Conservation (phyloP, 2,888 invertebrate species). For the Noctuana brunneofusca region DNA sequence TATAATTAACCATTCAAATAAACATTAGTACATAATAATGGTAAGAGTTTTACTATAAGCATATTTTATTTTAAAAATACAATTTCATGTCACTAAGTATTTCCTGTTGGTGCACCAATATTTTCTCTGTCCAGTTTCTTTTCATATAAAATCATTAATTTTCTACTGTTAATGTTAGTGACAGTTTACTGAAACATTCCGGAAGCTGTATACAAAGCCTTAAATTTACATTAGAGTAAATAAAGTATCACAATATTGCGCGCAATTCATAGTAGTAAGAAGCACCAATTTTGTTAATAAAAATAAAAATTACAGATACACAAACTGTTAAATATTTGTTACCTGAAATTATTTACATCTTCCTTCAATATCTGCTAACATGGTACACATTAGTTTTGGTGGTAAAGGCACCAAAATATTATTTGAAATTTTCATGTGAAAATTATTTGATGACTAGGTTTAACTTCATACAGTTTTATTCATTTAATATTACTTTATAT, state of each 20-base stretch:
- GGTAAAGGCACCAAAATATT: constrained; percentile 26
- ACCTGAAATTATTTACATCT: constrained; percentile 70
- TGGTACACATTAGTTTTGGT: constrained; percentile 11
- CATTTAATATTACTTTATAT: constrained; percentile 15
- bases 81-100: background rate
- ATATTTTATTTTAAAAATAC: constrained; percentile 9
- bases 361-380: constrained; percentile 20
- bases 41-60: constrained; percentile 15
- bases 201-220: constrained; percentile 82
- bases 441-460: constrained; percentile 71
- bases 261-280: constrained; percentile 61
- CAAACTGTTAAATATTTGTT: constrained; percentile 49
- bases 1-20: constrained; percentile 13
- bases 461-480: constrained; percentile 26
- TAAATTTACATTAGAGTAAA: constrained; percentile 62
- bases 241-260: constrained; percentile 73
- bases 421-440: constrained; percentile 35
- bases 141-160: constrained; percentile 41
- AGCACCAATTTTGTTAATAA: constrained; percentile 74
- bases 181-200: constrained; percentile 80
- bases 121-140: constrained; percentile 40
- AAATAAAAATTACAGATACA: constrained; percentile 50
- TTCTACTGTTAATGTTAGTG: constrained; percentile 74
- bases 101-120: constrained; percentile 46
- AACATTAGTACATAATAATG: constrained; percentile 13